phyloP scores from a whole-genome alignment of 2,113 vertebrate genomes.

The Psephotus haematonotus region DNA sequence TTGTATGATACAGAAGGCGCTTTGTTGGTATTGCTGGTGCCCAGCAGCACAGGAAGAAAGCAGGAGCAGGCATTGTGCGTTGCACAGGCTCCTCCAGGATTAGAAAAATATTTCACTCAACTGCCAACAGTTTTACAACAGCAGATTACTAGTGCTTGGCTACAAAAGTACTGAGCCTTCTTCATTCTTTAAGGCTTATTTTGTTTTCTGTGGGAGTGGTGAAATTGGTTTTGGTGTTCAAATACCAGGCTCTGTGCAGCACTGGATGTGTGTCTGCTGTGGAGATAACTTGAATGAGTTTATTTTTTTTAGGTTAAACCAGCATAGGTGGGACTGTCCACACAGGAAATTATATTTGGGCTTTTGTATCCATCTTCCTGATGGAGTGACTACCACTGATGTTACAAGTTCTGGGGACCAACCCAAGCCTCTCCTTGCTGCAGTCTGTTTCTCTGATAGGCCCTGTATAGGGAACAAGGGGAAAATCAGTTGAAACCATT shows the following conservation, averaged over 20 bases:
- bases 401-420: neutral
- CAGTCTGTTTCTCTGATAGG: neutral
- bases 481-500: neutral
- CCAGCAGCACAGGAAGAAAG: neutral
- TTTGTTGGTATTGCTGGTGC: neutral
- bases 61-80: neutral
- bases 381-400: neutral
- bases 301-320: neutral
- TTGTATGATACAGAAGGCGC: neutral
- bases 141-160: neutral
- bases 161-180: neutral
- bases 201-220: neutral
- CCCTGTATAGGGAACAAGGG: neutral
- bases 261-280: neutral
- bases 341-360: neutral
- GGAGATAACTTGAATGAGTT: neutral
- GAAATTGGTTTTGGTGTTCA: neutral
- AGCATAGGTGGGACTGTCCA: neutral
- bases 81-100: neutral
- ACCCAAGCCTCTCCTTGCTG: neutral
- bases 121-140: neutral
- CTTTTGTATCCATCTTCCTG: neutral
- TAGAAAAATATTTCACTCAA: neutral
- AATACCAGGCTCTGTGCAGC: neutral
- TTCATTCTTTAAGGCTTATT: neutral